Conservation (phyloP, 2,888 invertebrate species). For the Punctoribates punctum region DNA sequence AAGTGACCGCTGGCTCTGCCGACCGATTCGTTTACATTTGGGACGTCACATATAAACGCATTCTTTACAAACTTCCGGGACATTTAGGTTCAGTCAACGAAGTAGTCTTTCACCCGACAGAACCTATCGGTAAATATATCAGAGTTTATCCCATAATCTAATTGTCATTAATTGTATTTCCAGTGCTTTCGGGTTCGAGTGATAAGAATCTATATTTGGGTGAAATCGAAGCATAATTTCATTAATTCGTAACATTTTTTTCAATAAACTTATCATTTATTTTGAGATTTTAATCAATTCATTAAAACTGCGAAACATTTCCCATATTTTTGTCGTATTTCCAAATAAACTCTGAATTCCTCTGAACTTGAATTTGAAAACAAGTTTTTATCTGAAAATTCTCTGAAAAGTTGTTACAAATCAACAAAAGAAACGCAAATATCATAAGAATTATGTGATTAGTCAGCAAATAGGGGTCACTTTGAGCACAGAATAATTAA, state of each 20-base stretch:
- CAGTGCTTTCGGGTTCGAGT: slow-evolving; percentile 84
- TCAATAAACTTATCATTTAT: background rate
- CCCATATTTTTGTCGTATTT: no score
- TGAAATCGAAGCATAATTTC: slow-evolving; percentile 63
- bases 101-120: slow-evolving; percentile 87
- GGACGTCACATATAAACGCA: slow-evolving; percentile 87
- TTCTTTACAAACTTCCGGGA: slow-evolving; percentile 93
- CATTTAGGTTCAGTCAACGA: slow-evolving; percentile 97
- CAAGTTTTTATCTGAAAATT: no score
- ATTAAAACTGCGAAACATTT: no score
- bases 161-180: background rate
- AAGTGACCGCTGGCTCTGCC: slow-evolving; percentile 86
- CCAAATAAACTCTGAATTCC: no score
- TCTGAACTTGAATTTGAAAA: no score
- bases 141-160: slow-evolving; percentile 1
- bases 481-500: no score
- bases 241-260: background rate
- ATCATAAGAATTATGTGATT: no score
- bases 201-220: slow-evolving; percentile 94
- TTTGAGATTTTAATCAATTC: no score
- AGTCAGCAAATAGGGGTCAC: no score
- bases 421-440: no score
- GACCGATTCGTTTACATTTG: slow-evolving; percentile 94
- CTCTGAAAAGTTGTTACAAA: no score
- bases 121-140: slow-evolving; percentile 69